These are phyloP conservation scores for Cyprinodon variegatus DNA, from an alignment of 2,113 vertebrate species.

Conservation along the genomic window DNA sequence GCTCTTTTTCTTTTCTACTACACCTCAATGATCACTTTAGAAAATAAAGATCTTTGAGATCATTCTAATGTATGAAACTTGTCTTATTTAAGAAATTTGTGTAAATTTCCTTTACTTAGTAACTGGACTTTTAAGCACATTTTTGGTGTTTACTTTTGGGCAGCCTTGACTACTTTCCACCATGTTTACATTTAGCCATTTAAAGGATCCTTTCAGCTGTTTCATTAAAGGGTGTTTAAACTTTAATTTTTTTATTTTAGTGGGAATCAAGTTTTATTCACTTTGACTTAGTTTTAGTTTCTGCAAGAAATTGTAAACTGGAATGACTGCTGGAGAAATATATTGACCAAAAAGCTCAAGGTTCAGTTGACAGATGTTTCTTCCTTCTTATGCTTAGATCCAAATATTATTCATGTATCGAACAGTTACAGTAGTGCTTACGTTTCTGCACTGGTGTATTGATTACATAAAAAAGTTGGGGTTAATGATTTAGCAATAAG, in stretches of 20 bases:
- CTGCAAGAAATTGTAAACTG: background rate
- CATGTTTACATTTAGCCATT: background rate
- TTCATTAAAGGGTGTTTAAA: background rate
- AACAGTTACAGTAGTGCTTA: background rate
- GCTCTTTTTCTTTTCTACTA: background rate
- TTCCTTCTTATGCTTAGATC: background rate
- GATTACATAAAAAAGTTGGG: slow-evolving; percentile 9
- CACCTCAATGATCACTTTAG: background rate
- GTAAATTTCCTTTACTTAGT: background rate
- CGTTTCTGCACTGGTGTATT: slow-evolving; percentile 3
- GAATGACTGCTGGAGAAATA: slow-evolving; percentile 29
- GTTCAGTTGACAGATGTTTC: background rate
- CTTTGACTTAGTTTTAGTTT: background rate
- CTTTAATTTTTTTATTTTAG: background rate
- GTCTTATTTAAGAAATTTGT: background rate
- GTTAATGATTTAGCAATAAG: slow-evolving; percentile 34
- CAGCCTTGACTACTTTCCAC: background rate
- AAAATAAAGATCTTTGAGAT: background rate
- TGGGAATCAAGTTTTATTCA: background rate
- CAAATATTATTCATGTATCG: background rate
- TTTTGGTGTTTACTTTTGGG: background rate
- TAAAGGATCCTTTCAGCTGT: background rate
- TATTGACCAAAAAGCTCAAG: slow-evolving; percentile 4
- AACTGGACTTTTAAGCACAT: background rate
- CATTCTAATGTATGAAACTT: background rate